Base-by-base conservation (phyloP, 2,113 vertebrate species). In the Lycaon pictus region DNA sequence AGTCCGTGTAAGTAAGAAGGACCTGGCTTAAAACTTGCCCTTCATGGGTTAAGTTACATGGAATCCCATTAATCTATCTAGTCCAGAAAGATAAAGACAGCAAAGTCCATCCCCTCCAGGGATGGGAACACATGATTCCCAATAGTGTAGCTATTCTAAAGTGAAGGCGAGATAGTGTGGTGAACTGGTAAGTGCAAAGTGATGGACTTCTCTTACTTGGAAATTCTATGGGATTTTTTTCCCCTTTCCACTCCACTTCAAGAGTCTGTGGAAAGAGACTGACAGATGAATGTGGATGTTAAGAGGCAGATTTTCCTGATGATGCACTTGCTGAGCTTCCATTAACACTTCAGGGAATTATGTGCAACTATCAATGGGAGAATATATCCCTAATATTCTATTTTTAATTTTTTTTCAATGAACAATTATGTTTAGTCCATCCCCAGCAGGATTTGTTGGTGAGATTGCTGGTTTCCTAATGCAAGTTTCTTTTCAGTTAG, bases 261-360 rank as follows among this genome's bases (percentile, higher is more conserved):
- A 77, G 76, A 53, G 90, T 37, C 69, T 72, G 17, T 60, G 74
- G 93, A 95, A 88, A 74, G 53, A 96, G 96, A 80, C 80, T 43
- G 87, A 35, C 93, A 85, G 74, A 93, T 29, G 62, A 87, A 58
- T 4, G 0, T 32, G 90, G 89, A 81, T 16, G 29, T 69, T 96
- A 96, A 97, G 89, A 97, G 71, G 89, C 32, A 84, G n/a, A 48
- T 80, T 87, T 95, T 95, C 69, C 81, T 8, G 0, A 32, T 72
- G 93, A 96, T 90, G 93, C 63, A 92, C 76, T 97, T n/a, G 53
- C 72, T 88, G 77, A 91, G 88, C 92, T 90, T 96, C 96, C 97
- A 98, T 97, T 97, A 97, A 97, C 98, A 96, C 97, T 98, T 97
- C 29, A 35, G 96, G 96, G 97, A 97, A 97, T 97, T 97, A 93